These are phyloP conservation scores for Pristionchus arcanus DNA, from an alignment of 2,888 invertebrate species.

Conservation along the genomic window DNA sequence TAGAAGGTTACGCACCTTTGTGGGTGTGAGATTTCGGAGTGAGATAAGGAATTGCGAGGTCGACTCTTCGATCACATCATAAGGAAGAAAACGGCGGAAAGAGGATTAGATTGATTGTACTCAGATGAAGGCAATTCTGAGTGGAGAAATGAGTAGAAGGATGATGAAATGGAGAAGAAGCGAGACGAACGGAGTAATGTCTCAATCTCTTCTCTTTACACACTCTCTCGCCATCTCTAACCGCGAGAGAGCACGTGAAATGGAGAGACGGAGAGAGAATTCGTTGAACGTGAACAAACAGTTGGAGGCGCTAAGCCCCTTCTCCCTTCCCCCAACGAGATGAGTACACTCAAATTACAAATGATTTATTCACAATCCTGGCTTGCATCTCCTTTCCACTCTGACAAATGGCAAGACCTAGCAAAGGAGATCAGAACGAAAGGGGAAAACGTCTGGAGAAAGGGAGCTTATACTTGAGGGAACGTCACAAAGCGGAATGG, in stretches of 20 bases:
- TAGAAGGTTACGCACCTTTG: background rate
- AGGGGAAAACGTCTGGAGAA: background rate
- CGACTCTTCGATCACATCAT: conserved; percentile 1
- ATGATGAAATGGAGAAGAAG: conserved; percentile 44
- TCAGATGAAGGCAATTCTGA: background rate
- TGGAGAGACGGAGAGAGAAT: background rate
- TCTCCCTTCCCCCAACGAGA: background rate
- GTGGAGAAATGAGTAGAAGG: background rate
- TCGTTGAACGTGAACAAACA: background rate
- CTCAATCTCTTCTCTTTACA: too few relatives aligned
- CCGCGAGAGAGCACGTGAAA: background rate
- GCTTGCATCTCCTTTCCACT: background rate
- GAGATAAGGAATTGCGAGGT: conserved; percentile 33
- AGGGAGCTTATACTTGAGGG: background rate
- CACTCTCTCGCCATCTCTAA: too few relatives aligned
- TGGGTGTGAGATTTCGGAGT: background rate
- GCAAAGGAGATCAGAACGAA: background rate
- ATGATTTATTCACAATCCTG: background rate
- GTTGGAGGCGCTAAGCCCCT: conserved; percentile 21
- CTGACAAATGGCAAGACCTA: background rate
- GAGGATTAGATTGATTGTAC: conserved; percentile 37
- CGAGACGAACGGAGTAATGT: background rate
- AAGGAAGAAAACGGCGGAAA: background rate
- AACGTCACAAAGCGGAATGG: background rate
- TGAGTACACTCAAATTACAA: background rate